These are phyloP conservation scores for Nannoperca obscura DNA, from an alignment of 2,797 vertebrate genomes.

Conservation along the genomic window DNA sequence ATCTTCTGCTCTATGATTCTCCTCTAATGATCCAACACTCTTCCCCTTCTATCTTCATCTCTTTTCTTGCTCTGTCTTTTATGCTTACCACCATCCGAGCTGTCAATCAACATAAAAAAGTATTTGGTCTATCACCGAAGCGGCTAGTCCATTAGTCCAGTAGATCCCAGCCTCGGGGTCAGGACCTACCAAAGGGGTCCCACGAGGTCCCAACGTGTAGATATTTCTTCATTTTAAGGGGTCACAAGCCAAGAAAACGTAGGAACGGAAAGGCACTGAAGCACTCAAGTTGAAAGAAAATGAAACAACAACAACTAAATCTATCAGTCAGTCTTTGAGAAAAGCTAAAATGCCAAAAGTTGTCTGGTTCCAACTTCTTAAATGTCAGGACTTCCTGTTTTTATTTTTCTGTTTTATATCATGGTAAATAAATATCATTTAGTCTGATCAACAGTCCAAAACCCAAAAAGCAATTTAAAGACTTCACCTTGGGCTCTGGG, in stretches of 20 bases:
- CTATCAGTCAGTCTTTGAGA: neutral
- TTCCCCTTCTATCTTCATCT: neutral
- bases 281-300: neutral
- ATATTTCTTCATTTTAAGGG: neutral
- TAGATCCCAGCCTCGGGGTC: neutral
- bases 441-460: neutral
- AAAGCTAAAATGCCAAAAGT: neutral
- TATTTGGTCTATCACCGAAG: neutral
- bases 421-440: neutral
- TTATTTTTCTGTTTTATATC: neutral
- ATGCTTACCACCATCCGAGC: neutral
- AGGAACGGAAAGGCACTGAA: neutral
- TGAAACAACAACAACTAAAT: neutral
- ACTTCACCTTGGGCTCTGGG: neutral
- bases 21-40: slow-evolving; percentile 3
- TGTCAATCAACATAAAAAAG: neutral
- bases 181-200: too few relatives aligned
- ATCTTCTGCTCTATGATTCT: neutral
- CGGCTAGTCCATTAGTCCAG: neutral
- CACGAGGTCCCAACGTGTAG: too few relatives aligned
- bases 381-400: neutral
- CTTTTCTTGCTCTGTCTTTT: neutral
- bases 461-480: neutral
- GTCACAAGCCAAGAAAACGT: neutral
- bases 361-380: neutral